These are phyloP conservation scores for Sardinella longiceps DNA, from an alignment of 2,797 vertebrate genomes.

Conservation along the genomic window DNA sequence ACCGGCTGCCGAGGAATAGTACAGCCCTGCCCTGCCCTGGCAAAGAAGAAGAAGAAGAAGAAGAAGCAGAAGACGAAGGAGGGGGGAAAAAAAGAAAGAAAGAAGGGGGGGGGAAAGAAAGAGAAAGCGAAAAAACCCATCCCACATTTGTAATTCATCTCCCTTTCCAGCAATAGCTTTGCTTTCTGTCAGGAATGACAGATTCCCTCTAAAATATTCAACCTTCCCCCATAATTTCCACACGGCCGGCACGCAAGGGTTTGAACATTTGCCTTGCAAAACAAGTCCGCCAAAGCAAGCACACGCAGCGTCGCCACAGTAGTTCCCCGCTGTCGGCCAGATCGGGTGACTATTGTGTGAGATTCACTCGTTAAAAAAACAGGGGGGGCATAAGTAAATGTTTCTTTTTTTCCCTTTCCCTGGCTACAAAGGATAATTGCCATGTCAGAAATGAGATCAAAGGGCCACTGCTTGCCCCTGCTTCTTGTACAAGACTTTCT, in stretches of 20 bases:
- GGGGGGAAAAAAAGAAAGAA: constrained; percentile 22
- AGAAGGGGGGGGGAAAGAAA: constrained; percentile 24
- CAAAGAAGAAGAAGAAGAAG: constrained; percentile 49
- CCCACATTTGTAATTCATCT: constrained; percentile 67
- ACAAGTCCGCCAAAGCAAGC: constrained; percentile 68
- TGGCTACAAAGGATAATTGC: constrained; percentile 64
- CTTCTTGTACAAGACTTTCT: constrained; percentile 29
- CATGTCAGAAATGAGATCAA: constrained; percentile 69
- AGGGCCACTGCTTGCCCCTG: constrained; percentile 51
- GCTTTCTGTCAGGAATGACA: constrained; percentile 76
- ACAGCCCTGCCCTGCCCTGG: constrained; percentile 58
- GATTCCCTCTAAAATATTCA: constrained; percentile 74
- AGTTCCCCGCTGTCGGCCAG: constrained; percentile 60
- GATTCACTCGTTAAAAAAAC: constrained; percentile 65
- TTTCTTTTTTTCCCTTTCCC: constrained; percentile 69
- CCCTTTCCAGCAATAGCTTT: constrained; percentile 69
- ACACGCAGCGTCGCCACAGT: constrained; percentile 49
- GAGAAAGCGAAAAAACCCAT: constrained; percentile 48
- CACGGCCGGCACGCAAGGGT: constrained; percentile 73
- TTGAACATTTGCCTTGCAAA: constrained; percentile 77
- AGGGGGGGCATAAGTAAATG: constrained; percentile 51
- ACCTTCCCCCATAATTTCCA: constrained; percentile 74
- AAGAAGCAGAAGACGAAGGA: neutral
- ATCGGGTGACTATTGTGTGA: constrained; percentile 74
- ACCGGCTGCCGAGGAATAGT: constrained; percentile 68